Evolutionary conservation across 2,888 invertebrate species (phyloP), one percentile per base, ranked within the genome.

Genomic region (Hydraecia micacea): DNA sequence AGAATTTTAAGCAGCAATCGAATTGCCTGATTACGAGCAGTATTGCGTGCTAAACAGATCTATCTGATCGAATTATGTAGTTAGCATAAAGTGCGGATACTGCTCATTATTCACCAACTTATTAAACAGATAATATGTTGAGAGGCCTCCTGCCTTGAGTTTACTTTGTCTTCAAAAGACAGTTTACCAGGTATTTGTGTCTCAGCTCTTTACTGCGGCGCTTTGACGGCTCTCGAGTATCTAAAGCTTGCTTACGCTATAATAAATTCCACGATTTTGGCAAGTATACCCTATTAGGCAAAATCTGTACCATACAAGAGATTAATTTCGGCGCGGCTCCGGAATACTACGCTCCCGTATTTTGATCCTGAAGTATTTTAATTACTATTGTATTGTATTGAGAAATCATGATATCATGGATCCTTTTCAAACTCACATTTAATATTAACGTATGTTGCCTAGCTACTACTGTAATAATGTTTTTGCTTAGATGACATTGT

Each of bases 1-100:
- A 86, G 86, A 87, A 88, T 88, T 73, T 84, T 77, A 87, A 88
- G 79, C 72, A 86, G 78, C 58, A 39, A 77, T 79, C 73, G 77
- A 74, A 76, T 52, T 32, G 52, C 52, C 52, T 73, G 80, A 73
- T 84, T 77, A 77, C 49, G 66, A 70, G 62, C 74, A 42, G 67
- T 66, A 76, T 82, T 79, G 84, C 88, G 81, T 86, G 88, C 70
- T 72, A 66, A 80, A 72, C 39, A 79, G 75, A 78, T 80, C 67
- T 73, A 58, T 75, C 75, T 72, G 78, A 77, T 80, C 32, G 76
- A 81, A 86, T 87, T 81, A 79, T 75, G 72, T 80, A 73, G 70
- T 77, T 78, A 81, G 62, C 60, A 73, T 78, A 36, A 80, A 82
- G 74, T 77, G 65, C 79, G 87, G 75, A 77, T 80, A 80, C 39